Evolutionary conservation across 2,113 vertebrate species (phyloP), one percentile per base, ranked within the genome.

Genomic region (Menidia beryllina): DNA sequence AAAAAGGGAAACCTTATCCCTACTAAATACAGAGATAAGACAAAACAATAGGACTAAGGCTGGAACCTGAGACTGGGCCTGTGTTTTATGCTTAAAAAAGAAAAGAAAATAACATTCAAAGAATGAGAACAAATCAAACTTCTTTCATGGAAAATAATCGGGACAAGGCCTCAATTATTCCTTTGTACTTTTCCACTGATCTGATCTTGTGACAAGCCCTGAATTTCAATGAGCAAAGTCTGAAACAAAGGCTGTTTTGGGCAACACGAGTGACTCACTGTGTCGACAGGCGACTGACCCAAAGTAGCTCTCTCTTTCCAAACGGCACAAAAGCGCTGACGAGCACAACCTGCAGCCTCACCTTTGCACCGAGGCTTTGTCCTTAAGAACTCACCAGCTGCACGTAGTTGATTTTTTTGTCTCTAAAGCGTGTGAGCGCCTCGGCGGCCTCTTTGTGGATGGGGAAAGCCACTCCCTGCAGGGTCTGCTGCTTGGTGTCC

Each of bases 381-480:
- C 17, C 4, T 19, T 15, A 6, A 27, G 20, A 88, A 93, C 95
- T 95, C 92, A 95, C 98, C 93, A 99, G 94, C 26, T 99, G 97
- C 36, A 99, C 95, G 30, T 99, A 99, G 90, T 97, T 98, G 65
- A 98, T 77, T 82, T 91, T 93, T 84, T 93, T 95, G 64, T 93
- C 92, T 85, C 91, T 95, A 86, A 97, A 86, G 62, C 94, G 94
- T 86, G 95, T 93, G 72, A 99, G 93, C 68, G 97, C 97, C 27
- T 94, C 94, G 17, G 96, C 69, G 25, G 96, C 97, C 13, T 96
- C 96, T 83, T 83, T 84, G 82, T 96, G 94, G 77, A 99, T 84
- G 14, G 97, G 98, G 82, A 99, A 98, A 20, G 96, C 95, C 77
- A 99, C 94, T 72, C 97, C 97, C 91, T 98, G 96, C 75, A 99